Base-by-base conservation (phyloP, 2,113 vertebrate genomes). In the Aythya baeri region DNA sequence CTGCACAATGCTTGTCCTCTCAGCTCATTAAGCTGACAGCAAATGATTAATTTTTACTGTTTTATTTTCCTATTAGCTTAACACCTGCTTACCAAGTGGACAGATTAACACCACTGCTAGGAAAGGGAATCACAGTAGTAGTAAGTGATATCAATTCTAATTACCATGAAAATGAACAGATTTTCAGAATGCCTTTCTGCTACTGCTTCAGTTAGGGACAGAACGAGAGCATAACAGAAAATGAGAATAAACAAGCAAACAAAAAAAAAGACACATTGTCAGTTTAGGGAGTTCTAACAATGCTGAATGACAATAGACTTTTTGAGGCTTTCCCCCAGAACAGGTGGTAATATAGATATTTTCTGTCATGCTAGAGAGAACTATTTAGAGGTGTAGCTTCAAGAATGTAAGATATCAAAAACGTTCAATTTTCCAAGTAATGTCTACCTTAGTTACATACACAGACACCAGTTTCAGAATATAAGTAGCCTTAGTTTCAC, bases 331-430 rank as follows among this genome's bases (percentile, higher is more conserved):
- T 75, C 44, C 17, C 7, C 22, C 46, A 7, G 12, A 68, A 27
- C 1, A 49, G 4, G n/a, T 63, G n/a, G 31, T 7, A 26, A 84
- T 31, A 13, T 2, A 62, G 25, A 57, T 0, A 0, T 58, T 88
- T 91, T 66, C 67, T 91, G 41, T 58, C 34, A 25, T 7, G 27
- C 1, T 31, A 85, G 4, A 62, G 9, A 67, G 5, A 78, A 14
- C 8, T 13, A 76, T 7, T n/a, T 8, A 36, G 11, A 80, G 16
- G 1, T 71, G 29, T 17, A 95, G 46, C 11, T 86, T 84, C 50
- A 36, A 50, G 29, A 59, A 18, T 52, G 2, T 17, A 82, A 87
- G 11, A 50, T 7, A 58, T 1, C 27, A 70, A 77, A 78, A 80
- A 3, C 2, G 44, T 16, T 77, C 11, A 38, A 6, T 81, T 88